Conservation (phyloP, 2,797 vertebrate species). For the Hirundo rustica region DNA sequence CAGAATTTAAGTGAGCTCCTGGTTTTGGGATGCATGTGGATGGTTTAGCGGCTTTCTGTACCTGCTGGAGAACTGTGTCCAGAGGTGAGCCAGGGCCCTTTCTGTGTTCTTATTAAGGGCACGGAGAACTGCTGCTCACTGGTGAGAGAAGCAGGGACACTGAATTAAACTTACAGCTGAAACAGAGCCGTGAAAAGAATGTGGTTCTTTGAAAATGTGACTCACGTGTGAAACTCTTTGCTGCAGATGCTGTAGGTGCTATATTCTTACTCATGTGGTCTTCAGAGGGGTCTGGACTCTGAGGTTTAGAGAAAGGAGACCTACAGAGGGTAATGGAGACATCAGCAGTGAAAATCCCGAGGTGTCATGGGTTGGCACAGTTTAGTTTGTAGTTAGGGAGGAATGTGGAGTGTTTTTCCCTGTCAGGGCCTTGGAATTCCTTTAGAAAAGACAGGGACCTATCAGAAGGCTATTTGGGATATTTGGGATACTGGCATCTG, state of each 20-base stretch:
- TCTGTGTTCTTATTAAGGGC: background rate
- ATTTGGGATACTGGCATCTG: too few species aligned
- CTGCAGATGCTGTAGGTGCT: background rate
- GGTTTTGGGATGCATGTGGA: background rate
- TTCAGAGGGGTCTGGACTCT: background rate
- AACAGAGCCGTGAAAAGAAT: background rate
- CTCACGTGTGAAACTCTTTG: background rate
- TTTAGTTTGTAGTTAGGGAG: too few species aligned
- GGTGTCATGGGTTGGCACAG: background rate
- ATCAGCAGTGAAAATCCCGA: background rate
- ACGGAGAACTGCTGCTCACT: accelerated
- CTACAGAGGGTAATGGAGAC: background rate
- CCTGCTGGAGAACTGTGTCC: background rate
- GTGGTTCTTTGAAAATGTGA: background rate
- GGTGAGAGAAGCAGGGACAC: background rate
- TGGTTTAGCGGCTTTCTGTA: background rate
- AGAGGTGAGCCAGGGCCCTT: background rate
- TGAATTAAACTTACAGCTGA: background rate
- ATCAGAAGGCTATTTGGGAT: too few species aligned
- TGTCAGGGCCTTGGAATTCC: too few species aligned
- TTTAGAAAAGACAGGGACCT: too few species aligned
- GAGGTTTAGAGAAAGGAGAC: background rate
- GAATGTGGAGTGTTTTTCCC: too few species aligned
- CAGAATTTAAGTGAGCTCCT: background rate
- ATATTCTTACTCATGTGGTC: background rate